Conservation (phyloP, 1,140 invertebrate genomes). For the Andrena cerasifolii region DNA sequence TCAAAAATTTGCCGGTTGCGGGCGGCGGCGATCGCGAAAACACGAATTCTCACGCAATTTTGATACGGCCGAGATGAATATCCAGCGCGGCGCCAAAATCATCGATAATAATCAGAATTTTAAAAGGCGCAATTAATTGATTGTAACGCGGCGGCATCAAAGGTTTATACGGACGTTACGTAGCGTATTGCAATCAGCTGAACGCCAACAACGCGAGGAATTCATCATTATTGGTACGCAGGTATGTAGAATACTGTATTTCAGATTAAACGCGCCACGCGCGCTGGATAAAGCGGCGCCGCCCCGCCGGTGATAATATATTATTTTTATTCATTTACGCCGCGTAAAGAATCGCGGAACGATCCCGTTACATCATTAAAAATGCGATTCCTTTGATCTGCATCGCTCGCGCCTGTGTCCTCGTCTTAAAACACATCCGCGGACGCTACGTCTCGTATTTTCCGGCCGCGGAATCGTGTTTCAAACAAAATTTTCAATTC, state of each 20-base stretch:
- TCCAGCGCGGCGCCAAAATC: slow-evolving; percentile 31
- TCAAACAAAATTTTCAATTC: slow-evolving; percentile 35
- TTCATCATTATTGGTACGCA: slow-evolving; percentile 59
- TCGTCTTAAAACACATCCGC: slow-evolving; percentile 30
- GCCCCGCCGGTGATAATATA: slow-evolving; percentile 42
- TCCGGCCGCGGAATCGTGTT: slow-evolving; percentile 15
- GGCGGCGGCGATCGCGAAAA: slow-evolving; percentile 2
- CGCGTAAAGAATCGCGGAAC: slow-evolving; percentile 48
- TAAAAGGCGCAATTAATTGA: slow-evolving; percentile 61
- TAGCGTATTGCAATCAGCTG: slow-evolving; percentile 40
- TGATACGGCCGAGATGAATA: slow-evolving; percentile 48
- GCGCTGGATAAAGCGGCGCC: slow-evolving; percentile 48
- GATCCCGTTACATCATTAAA: slow-evolving; percentile 61
- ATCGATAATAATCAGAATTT: slow-evolving; percentile 54
- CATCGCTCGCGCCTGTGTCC: background rate
- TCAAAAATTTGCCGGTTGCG: slow-evolving; percentile 39
- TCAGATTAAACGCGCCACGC: slow-evolving; percentile 53
- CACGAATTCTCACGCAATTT: slow-evolving; percentile 50
- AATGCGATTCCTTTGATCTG: slow-evolving; percentile 52
- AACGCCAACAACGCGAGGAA: slow-evolving; percentile 62
- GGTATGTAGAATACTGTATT: slow-evolving; percentile 61
- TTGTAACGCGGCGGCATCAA: slow-evolving; percentile 51
- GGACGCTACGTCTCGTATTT: background rate
- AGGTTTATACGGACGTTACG: slow-evolving; percentile 50
- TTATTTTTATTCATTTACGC: slow-evolving; percentile 55